phyloP scores from a whole-genome alignment of 1,140 invertebrate genomes.

The Littorina saxatilis region DNA sequence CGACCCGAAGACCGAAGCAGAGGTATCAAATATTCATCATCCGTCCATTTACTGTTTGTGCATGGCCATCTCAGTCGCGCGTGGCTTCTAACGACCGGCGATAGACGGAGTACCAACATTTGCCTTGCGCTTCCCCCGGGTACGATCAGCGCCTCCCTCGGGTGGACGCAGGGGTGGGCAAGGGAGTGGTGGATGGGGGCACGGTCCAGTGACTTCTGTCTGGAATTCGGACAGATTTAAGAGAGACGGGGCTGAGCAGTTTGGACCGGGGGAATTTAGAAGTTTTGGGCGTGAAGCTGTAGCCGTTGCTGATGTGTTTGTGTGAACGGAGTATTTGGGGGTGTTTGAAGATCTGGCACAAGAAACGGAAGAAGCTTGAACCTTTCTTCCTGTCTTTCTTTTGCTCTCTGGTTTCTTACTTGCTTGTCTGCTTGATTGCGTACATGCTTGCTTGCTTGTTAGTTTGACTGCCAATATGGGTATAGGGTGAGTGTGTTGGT shows the following conservation, averaged over 20 bases:
- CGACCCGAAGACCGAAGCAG: background rate
- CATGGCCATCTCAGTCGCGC: background rate
- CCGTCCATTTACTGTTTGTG: conserved; percentile 22
- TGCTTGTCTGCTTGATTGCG: background rate
- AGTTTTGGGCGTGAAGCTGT: too few species aligned
- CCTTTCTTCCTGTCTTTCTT: too few species aligned
- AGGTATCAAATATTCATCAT: conserved; percentile 32
- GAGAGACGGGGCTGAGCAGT: too few species aligned
- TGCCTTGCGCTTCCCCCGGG: conserved; percentile 32
- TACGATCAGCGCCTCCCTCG: conserved; percentile 25
- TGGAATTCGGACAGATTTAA: background rate
- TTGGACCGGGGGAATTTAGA: background rate
- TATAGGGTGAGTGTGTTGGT: background rate
- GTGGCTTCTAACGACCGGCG: conserved; percentile 1
- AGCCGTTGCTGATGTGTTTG: background rate
- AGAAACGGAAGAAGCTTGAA: too few species aligned
- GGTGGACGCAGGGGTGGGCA: background rate
- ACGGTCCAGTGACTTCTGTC: background rate
- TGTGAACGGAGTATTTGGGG: background rate
- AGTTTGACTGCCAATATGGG: background rate
- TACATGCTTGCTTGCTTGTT: background rate
- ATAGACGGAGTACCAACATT: conserved; percentile 38
- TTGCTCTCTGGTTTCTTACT: too few species aligned
- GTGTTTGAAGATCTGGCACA: too few species aligned
- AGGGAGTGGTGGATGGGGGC: background rate